A percentile compares a stretch with the other conserved stretches of the same genome.
Conservation (phyloP, 2,888 invertebrate genomes). For the Lycia hirtaria region DNA sequence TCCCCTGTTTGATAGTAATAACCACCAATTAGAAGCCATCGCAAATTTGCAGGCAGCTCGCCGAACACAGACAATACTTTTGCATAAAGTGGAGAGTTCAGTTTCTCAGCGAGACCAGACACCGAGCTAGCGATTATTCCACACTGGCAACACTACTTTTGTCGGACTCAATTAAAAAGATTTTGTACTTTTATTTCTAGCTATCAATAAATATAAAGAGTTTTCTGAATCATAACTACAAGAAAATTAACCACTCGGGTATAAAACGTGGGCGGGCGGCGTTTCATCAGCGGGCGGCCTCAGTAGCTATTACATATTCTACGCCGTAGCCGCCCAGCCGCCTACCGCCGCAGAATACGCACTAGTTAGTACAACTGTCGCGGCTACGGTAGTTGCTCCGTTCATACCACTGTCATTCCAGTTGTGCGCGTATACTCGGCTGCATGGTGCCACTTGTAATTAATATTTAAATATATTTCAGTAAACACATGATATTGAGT, state of each 20-base stretch:
- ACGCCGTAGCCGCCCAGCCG: not conserved
- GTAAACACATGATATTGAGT: not conserved
- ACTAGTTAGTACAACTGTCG: not conserved
- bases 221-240: not conserved
- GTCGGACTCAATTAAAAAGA: too few relatives aligned
- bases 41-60: too few relatives aligned
- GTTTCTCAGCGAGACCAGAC: too few relatives aligned
- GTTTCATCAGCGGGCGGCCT: not conserved
- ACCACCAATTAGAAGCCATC: too few relatives aligned
- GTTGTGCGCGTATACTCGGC: not conserved
- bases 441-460: not conserved
- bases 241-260: not conserved
- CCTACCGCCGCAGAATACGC: not conserved
- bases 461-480: not conserved
- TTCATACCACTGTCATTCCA: not conserved
- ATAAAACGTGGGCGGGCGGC: conserved; percentile 20
- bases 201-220: not conserved
- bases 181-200: too few relatives aligned
- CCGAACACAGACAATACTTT: too few relatives aligned
- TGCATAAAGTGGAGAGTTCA: too few relatives aligned
- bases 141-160: too few relatives aligned
- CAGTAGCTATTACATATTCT: not conserved
- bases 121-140: too few relatives aligned
- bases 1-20: too few relatives aligned
- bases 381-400: not conserved